phyloP scores from a whole-genome alignment of 1,140 invertebrate species.

The Charaxes varanes region DNA sequence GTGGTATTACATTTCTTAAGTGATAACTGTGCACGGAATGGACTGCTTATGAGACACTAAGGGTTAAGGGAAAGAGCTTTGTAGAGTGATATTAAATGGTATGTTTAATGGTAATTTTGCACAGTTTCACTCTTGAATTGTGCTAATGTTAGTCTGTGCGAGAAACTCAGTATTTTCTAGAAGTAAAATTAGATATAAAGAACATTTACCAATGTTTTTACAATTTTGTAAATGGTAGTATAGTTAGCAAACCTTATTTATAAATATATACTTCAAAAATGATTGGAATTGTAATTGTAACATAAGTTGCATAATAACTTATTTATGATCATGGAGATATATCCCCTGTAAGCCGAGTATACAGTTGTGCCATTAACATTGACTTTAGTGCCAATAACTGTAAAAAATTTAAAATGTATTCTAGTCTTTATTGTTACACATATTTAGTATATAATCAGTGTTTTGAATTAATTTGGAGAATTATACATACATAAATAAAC shows the following conservation, averaged over 20 bases:
- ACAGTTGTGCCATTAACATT: constrained; percentile 66
- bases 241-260: constrained; percentile 65
- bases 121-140: constrained; percentile 55
- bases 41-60: constrained; percentile 31
- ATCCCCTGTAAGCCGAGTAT: constrained; percentile 42
- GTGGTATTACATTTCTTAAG: constrained; percentile 35
- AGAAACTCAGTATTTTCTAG: constrained; percentile 63
- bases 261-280: constrained; percentile 30
- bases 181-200: constrained; percentile 59
- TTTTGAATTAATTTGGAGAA: constrained; percentile 65
- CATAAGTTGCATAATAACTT: constrained; percentile 24
- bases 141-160: constrained; percentile 52
- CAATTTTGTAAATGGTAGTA: constrained; percentile 64
- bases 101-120: constrained; percentile 40
- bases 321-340: constrained; percentile 28
- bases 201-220: constrained; percentile 54
- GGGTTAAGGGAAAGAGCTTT: constrained; percentile 44
- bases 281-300: constrained; percentile 34
- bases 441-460: constrained; percentile 71
- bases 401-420: constrained; percentile 65
- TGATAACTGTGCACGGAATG: constrained; percentile 56
- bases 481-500: constrained; percentile 46
- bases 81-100: constrained; percentile 55
- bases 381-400: constrained; percentile 72
- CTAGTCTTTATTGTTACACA: constrained; percentile 72